Evolutionary conservation across 1,140 invertebrate species (phyloP).

Genomic region (Pseudomyrmex flavicornis): DNA sequence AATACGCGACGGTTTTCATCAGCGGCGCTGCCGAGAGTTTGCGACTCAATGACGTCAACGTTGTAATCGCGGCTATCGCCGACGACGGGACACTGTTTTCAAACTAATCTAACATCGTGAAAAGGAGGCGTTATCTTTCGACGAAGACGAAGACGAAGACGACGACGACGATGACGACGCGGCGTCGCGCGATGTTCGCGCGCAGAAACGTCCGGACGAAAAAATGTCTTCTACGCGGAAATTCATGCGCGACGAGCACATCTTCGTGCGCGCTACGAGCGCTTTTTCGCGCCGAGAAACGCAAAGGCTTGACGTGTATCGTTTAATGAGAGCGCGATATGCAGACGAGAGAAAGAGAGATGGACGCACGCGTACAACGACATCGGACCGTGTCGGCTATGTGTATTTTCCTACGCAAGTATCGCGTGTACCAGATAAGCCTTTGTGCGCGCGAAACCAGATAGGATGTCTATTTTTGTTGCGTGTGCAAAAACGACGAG

Average conservation of each 20-base stretch:
- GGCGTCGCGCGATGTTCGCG: background rate
- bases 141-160: background rate
- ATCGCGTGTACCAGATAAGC: slow-evolving; percentile 43
- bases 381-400: background rate
- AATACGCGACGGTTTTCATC: slow-evolving; percentile 79
- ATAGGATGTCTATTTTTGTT: slow-evolving; percentile 44
- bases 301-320: background rate
- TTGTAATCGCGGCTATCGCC: slow-evolving; percentile 23
- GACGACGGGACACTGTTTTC: slow-evolving; percentile 57
- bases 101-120: slow-evolving; percentile 71
- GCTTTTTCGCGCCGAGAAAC: background rate
- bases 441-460: slow-evolving; percentile 38
- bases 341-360: background rate
- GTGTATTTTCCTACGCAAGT: slow-evolving; percentile 5
- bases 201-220: slow-evolving; percentile 14
- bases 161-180: background rate
- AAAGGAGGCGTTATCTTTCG: slow-evolving; percentile 65
- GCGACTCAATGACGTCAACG: slow-evolving; percentile 5
- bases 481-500: slow-evolving; percentile 35
- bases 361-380: no score
- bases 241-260: background rate
- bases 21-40: slow-evolving; percentile 47
- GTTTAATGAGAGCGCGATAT: slow-evolving; percentile 43
- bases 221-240: background rate
- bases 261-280: no score